Evolutionary conservation across 2,888 invertebrate species (phyloP).

Genomic region (Apodemia duryi): DNA sequence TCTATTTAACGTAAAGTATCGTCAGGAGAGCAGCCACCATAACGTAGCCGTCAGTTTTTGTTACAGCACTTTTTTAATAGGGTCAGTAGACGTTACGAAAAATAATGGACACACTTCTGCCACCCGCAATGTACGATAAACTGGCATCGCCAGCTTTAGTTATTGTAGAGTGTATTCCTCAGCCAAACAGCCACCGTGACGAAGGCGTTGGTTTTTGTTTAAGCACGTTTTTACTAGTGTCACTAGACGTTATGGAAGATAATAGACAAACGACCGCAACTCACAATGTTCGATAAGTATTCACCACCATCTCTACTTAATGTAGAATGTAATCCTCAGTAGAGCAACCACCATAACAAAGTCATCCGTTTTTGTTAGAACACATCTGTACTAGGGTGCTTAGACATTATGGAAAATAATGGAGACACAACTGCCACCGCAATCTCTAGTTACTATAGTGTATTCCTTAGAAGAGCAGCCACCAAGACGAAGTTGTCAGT

Average conservation of each 20-base stretch:
- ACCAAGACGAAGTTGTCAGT: neutral
- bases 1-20: neutral
- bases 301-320: neutral
- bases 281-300: neutral
- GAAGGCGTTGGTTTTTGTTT: neutral
- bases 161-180: neutral
- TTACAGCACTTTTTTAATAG: neutral
- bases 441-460: neutral
- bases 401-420: too few species aligned
- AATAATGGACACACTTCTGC: neutral
- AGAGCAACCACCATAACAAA: neutral
- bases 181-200: neutral
- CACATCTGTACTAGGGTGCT: neutral
- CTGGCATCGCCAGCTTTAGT: neutral
- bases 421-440: neutral
- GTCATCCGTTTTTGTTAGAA: neutral
- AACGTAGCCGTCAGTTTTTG: neutral
- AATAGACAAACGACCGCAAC: neutral
- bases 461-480: neutral
- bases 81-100: neutral
- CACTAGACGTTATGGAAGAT: neutral
- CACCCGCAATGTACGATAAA: neutral
- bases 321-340: neutral
- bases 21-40: neutral
- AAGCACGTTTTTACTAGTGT: neutral